Evolutionary conservation across 1,140 invertebrate species (phyloP), one percentile per base, ranked within the genome.

Genomic region (Platyscapa corneri): DNA sequence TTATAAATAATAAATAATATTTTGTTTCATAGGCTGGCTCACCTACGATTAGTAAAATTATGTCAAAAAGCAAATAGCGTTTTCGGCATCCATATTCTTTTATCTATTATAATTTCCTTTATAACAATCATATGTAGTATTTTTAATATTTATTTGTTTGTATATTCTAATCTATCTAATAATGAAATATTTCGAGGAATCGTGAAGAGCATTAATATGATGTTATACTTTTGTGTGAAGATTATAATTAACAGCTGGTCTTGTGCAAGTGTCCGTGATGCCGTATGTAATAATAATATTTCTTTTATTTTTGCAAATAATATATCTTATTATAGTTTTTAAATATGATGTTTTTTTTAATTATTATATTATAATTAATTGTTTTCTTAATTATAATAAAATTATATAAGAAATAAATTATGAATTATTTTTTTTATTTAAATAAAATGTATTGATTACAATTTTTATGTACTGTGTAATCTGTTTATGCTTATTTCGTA

Each of bases 31-130:
- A 81, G 74, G 49, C 27, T 81, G 46, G 74, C 76, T 30, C 84
- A 82, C 42, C n/a, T 82, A 32, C 34, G 30, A 6, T 78, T 86
- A 16, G 42, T 86, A 23, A 82, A 77, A 82, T 27, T 86, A 32
- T 86, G 81, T 74, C 74, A 72, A 49, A 32, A 65, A 80, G 74
- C 70, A 14, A 87, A 85, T 39, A 53, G 30, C 10, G 60, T 37
- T 72, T 85, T 53, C 79, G 67, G 76, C 32, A 60, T 80, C 23
- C 77, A 83, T 37, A 72, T 78, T 70, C 56, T 83, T 12, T 46
- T 83, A 32, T 78, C 80, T 3, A n/a, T 82, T 34, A 27, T 46
- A 12, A 10, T 80, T 32, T 67, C 81, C n/a, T 53, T 72, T 64
- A 16, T 83, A 5, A 46, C 53, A 30, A 80, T 83, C 23, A 80